phyloP scores from a whole-genome alignment of 2,888 invertebrate genomes.

The Melinaea marsaeus region DNA sequence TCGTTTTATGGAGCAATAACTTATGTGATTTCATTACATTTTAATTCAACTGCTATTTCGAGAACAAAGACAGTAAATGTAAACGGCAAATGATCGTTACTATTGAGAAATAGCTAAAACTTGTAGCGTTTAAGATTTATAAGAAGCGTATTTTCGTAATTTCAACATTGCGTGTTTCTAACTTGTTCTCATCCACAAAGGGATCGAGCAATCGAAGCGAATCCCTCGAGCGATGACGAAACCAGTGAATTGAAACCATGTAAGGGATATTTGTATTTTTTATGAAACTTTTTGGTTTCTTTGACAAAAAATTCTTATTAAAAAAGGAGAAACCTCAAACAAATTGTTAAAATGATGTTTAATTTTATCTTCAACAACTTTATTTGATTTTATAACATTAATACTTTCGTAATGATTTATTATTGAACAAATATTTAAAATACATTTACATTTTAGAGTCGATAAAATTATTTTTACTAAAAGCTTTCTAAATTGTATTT shows the following conservation, averaged over 20 bases:
- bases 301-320: neutral
- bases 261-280: neutral
- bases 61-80: constrained; percentile 28
- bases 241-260: constrained; percentile 16
- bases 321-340: neutral
- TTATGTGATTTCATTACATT: constrained; percentile 17
- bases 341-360: no score
- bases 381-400: no score
- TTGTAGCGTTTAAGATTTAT: neutral
- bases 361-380: neutral
- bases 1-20: constrained; percentile 17
- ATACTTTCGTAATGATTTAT: no score
- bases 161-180: neutral
- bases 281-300: neutral
- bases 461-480: no score
- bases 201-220: constrained; percentile 41
- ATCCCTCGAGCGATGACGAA: constrained; percentile 28
- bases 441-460: no score
- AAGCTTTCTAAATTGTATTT: no score
- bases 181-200: constrained; percentile 32
- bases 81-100: constrained; percentile 23
- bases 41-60: constrained; percentile 27
- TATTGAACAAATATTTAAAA: no score
- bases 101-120: neutral
- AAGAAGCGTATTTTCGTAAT: neutral